Percentiles rank a stretch among this genome's conserved stretches.
These are phyloP conservation scores for Nanger granti DNA, from an alignment of 2,113 vertebrate species.

Conservation along the genomic window DNA sequence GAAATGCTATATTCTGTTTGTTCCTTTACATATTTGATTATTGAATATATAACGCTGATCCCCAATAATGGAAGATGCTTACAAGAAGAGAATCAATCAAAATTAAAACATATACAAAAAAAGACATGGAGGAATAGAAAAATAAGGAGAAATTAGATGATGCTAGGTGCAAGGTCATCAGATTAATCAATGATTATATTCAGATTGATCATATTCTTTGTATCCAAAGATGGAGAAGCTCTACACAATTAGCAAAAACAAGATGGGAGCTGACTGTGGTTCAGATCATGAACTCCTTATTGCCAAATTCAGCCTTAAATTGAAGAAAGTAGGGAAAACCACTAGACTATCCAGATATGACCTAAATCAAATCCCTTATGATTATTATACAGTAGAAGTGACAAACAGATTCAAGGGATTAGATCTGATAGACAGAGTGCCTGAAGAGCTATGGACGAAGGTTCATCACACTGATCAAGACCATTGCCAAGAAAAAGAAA, in stretches of 20 bases:
- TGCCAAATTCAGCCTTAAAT: neutral
- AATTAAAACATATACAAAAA: neutral
- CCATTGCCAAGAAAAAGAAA: neutral
- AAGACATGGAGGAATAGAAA: neutral
- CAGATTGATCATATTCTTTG: neutral
- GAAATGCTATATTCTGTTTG: neutral
- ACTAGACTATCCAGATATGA: neutral
- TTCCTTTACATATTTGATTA: neutral
- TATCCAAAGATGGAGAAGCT: neutral
- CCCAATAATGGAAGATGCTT: neutral
- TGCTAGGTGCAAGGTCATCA: neutral
- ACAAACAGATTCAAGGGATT: neutral
- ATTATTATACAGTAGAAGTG: neutral
- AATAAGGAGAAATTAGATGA: neutral
- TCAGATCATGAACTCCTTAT: neutral
- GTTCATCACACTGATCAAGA: neutral
- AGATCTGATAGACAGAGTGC: neutral
- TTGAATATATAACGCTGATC: neutral
- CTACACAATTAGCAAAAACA: neutral
- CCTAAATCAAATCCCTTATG: neutral
- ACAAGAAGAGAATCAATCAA: neutral
- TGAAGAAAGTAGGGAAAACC: neutral
- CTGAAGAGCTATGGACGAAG: neutral
- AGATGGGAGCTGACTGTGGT: accelerated
- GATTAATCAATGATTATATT: neutral